Percentiles rank a stretch among this genome's conserved stretches.
Conservation (phyloP, 2,888 invertebrate species). For the Onchidella celtica region DNA sequence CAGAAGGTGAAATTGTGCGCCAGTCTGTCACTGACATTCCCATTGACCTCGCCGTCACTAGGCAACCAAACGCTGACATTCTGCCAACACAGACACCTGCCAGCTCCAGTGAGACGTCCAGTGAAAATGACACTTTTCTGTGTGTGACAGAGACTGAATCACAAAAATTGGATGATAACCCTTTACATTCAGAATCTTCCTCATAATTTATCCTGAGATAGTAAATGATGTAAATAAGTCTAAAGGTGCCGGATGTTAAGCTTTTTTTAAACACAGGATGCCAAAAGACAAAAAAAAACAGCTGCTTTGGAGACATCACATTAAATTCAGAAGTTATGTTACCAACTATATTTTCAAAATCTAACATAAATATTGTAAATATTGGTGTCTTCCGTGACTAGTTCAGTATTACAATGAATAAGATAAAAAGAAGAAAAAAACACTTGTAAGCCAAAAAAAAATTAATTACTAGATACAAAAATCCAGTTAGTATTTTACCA, state of each 20-base stretch:
- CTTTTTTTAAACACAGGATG: not conserved
- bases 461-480: too few species aligned
- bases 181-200: not conserved
- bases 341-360: too few species aligned
- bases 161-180: not conserved
- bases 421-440: too few species aligned
- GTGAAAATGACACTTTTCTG: not conserved
- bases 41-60: not conserved
- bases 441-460: too few species aligned
- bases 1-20: not conserved
- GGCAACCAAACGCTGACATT: not conserved
- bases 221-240: not conserved
- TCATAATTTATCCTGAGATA: too few species aligned
- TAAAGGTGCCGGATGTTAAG: not conserved
- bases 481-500: too few species aligned
- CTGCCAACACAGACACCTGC: not conserved
- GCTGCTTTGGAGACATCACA: too few species aligned
- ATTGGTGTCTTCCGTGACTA: too few species aligned
- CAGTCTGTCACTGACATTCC: conserved; percentile 20
- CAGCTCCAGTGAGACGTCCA: not conserved
- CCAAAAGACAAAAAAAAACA: too few species aligned
- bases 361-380: too few species aligned
- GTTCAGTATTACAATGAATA: too few species aligned
- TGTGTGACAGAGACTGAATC: not conserved
- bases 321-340: too few species aligned